Conservation (phyloP, 2,888 invertebrate species). For the Ochropleura plecta region DNA sequence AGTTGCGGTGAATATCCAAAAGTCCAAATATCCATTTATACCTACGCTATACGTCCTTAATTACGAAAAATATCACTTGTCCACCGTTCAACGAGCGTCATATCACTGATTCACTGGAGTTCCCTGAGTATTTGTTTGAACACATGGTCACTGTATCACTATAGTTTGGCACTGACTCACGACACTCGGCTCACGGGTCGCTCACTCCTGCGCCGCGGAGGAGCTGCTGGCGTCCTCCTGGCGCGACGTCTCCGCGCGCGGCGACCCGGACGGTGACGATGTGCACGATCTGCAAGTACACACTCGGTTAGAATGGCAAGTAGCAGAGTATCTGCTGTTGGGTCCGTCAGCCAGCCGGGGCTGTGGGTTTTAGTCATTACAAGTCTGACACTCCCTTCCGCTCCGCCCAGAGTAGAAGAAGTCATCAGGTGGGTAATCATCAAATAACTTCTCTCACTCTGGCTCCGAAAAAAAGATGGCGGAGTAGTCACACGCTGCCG, state of each 20-base stretch:
- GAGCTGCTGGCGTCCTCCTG: constrained; percentile 72
- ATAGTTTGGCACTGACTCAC: constrained; percentile 24
- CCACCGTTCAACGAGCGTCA: constrained; percentile 72
- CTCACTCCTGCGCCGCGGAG: constrained; percentile 66
- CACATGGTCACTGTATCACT: constrained; percentile 72
- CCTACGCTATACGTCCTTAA: constrained; percentile 65
- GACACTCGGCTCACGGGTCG: not conserved
- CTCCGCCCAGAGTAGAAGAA: too few relatives aligned
- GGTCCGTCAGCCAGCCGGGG: too few relatives aligned
- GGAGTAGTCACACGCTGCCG: too few relatives aligned
- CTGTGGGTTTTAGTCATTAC: too few relatives aligned
- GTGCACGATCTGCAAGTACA: constrained; percentile 75
- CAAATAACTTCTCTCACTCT: too few relatives aligned
- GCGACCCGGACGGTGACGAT: constrained; percentile 72
- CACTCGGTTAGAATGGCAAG: not conserved
- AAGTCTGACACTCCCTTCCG: too few relatives aligned
- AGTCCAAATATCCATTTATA: constrained; percentile 55
- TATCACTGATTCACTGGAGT: constrained; percentile 82
- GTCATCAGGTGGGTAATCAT: too few relatives aligned
- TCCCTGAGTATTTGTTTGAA: constrained; percentile 86
- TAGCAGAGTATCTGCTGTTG: not conserved
- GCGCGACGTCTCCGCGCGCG: constrained; percentile 71
- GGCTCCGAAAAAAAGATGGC: too few relatives aligned
- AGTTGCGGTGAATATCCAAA: constrained; percentile 77
- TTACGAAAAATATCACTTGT: constrained; percentile 86